Evolutionary conservation across 2,797 vertebrate genomes (phyloP).

Genomic region (Sebastes nivosus): DNA sequence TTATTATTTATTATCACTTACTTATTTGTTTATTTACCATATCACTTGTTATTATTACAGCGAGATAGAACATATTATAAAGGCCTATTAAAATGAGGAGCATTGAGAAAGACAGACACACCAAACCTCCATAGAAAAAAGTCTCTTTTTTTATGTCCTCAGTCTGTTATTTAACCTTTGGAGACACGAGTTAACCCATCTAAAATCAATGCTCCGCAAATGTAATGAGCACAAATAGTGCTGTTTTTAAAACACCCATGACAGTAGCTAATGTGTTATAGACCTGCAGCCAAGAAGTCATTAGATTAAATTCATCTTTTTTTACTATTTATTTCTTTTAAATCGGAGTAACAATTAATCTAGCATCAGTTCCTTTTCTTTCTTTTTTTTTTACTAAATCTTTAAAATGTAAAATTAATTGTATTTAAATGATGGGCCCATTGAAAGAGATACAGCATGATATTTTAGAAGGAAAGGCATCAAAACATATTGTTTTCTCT

Average conservation of each 20-base stretch:
- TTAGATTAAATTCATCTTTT: background rate
- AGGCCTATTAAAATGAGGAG: background rate
- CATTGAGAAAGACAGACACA: background rate
- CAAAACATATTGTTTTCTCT: background rate
- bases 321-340: background rate
- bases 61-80: background rate
- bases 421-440: background rate
- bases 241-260: background rate
- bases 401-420: no score
- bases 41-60: background rate
- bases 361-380: background rate
- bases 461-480: background rate
- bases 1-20: no score
- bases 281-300: background rate
- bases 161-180: background rate
- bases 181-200: background rate
- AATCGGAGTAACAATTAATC: background rate
- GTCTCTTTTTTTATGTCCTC: background rate
- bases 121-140: background rate
- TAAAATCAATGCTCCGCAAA: background rate
- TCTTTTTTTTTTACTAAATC: background rate
- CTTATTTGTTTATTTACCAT: no score
- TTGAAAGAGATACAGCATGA: accelerated
- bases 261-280: background rate
- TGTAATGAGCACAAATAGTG: background rate